phyloP scores from a whole-genome alignment of 1,140 invertebrate species.

The Listronotus oregonensis region DNA sequence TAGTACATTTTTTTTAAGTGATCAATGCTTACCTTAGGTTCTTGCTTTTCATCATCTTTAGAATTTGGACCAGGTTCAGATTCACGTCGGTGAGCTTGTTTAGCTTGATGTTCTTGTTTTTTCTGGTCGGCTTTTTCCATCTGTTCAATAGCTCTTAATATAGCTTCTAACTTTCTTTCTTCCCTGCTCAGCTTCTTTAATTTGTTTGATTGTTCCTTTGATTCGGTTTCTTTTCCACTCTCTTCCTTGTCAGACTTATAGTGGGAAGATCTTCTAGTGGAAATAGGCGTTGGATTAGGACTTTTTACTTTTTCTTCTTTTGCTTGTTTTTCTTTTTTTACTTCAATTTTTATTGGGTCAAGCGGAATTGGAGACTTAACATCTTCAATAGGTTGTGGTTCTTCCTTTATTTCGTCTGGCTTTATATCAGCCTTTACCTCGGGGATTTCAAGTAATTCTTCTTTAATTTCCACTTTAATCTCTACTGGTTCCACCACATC shows the following conservation, averaged over 20 bases:
- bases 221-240: conserved; percentile 9
- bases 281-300: conserved; percentile 30
- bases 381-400: conserved; percentile 14
- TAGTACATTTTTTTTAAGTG: background rate
- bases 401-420: conserved; percentile 31
- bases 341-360: conserved; percentile 28
- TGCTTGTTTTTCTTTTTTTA: conserved; percentile 38
- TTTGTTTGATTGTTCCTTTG: conserved; percentile 43
- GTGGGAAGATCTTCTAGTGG: conserved; percentile 41
- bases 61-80: conserved; percentile 51
- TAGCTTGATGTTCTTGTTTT: conserved; percentile 71
- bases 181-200: conserved; percentile 75
- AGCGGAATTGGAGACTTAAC: conserved; percentile 14
- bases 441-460: conserved; percentile 34
- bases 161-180: conserved; percentile 95
- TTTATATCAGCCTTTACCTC: conserved; percentile 21
- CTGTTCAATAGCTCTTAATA: conserved; percentile 89
- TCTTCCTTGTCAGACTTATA: conserved; percentile 39
- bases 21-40: conserved; percentile 23
- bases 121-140: conserved; percentile 79
- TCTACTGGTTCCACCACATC: conserved; percentile 27
- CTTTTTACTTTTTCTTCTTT: conserved; percentile 38
- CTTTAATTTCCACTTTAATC: conserved; percentile 38
- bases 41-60: conserved; percentile 56
- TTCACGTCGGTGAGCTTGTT: conserved; percentile 60